Percentiles rank a stretch among this genome's conserved stretches.
Conservation (phyloP, 2,113 vertebrate genomes). For the Nycticebus coucang region DNA sequence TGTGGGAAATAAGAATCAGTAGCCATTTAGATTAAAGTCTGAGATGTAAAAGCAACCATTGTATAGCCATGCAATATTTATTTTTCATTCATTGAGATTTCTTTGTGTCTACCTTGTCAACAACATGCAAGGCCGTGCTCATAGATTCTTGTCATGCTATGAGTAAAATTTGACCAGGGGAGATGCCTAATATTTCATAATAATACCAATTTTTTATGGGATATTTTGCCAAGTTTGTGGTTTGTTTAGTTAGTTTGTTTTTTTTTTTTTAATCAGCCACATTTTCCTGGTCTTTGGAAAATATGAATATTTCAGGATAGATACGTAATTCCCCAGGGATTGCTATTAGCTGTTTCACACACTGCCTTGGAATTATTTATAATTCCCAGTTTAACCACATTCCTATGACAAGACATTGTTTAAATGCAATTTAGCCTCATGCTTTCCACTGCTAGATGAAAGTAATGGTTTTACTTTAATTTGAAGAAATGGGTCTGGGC, state of each 20-base stretch:
- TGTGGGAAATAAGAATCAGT: not conserved
- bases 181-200: not conserved
- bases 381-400: not conserved
- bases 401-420: not conserved
- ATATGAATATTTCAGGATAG: constrained; percentile 4
- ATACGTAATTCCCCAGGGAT: not conserved
- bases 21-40: constrained; percentile 27
- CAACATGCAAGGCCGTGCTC: not conserved
- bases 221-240: not conserved
- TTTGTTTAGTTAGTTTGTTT: not conserved
- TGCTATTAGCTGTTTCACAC: not conserved
- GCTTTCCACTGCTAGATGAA: constrained; percentile 28
- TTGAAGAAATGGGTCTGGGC: too few relatives aligned
- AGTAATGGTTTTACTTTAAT: constrained; percentile 29
- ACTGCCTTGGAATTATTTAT: constrained; percentile 36
- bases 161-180: not conserved
- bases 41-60: not conserved
- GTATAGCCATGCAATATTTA: not conserved
- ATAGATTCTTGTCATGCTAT: not conserved
- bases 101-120: not conserved
- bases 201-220: not conserved
- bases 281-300: constrained; percentile 16
- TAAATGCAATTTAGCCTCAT: constrained; percentile 21
- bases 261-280: not conserved
- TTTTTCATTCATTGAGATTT: not conserved